These are phyloP conservation scores for Dascyllus trimaculatus DNA, from an alignment of 2,113 vertebrate species.

Conservation along the genomic window DNA sequence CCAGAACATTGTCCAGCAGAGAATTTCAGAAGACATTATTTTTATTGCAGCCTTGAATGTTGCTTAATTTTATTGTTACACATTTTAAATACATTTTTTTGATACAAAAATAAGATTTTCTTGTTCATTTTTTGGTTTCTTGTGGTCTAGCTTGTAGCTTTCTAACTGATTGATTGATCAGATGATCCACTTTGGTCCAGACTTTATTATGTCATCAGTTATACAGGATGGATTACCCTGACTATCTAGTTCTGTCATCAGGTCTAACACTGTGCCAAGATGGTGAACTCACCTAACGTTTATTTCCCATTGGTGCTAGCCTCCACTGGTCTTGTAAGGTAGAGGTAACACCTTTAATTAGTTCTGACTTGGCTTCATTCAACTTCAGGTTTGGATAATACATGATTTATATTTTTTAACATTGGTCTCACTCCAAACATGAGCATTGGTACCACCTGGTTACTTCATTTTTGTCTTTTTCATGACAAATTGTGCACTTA, in stretches of 20 bases:
- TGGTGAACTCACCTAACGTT: too few species aligned
- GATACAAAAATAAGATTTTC: neutral
- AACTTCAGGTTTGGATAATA: neutral
- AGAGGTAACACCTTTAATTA: too few species aligned
- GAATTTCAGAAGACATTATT: slow-evolving; percentile 31
- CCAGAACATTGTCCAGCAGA: neutral
- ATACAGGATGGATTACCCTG: too few species aligned
- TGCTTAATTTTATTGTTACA: slow-evolving; percentile 41
- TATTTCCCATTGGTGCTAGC: too few species aligned
- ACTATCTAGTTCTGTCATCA: neutral
- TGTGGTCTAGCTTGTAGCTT: neutral
- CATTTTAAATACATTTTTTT: slow-evolving; percentile 59
- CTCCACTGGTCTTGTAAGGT: too few species aligned
- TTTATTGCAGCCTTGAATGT: slow-evolving; percentile 15
- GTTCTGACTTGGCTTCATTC: neutral
- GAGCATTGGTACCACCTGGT: neutral
- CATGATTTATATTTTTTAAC: too few species aligned
- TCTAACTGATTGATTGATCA: too few species aligned
- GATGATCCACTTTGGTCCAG: too few species aligned
- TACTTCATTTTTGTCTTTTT: neutral
- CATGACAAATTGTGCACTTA: neutral
- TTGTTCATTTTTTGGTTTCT: neutral
- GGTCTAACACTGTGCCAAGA: neutral
- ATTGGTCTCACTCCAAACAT: neutral
- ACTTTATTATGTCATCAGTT: too few species aligned